Evolutionary conservation across 2,797 vertebrate species (phyloP).

Genomic region (Gallirallus australis): DNA sequence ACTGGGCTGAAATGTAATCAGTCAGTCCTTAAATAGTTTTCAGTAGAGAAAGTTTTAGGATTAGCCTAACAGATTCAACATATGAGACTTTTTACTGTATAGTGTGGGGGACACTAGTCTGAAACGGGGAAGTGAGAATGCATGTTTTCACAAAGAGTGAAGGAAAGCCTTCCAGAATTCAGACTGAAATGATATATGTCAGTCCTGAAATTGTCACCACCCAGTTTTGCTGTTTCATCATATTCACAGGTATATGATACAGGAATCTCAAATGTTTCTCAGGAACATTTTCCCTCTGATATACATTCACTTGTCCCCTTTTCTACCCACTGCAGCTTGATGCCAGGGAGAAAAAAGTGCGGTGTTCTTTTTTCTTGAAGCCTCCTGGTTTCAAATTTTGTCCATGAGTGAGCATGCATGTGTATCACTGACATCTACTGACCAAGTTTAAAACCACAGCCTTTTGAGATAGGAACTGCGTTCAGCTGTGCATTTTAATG

Average conservation of each 20-base stretch:
- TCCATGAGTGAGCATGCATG: too few species aligned
- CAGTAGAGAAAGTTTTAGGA: background rate
- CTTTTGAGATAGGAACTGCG: too few species aligned
- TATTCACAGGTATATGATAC: background rate
- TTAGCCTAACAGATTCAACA: background rate
- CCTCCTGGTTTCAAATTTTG: background rate
- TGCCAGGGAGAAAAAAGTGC: background rate
- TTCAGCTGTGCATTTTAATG: background rate
- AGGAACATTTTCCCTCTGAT: background rate
- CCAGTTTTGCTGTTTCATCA: background rate
- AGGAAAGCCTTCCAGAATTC: background rate
- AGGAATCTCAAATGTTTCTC: background rate
- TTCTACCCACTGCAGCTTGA: background rate
- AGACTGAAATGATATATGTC: background rate
- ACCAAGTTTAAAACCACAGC: background rate
- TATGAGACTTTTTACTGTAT: background rate
- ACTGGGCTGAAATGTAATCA: background rate
- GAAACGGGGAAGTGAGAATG: background rate
- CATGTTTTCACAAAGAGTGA: background rate
- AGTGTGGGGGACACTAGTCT: background rate
- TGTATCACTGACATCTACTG: background rate
- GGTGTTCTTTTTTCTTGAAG: background rate
- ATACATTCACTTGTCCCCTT: background rate
- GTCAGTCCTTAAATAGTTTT: background rate
- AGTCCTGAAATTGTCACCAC: background rate